These are phyloP conservation scores for Amphibalanus amphitrite DNA, from an alignment of 1,140 invertebrate species.

Conservation along the genomic window DNA sequence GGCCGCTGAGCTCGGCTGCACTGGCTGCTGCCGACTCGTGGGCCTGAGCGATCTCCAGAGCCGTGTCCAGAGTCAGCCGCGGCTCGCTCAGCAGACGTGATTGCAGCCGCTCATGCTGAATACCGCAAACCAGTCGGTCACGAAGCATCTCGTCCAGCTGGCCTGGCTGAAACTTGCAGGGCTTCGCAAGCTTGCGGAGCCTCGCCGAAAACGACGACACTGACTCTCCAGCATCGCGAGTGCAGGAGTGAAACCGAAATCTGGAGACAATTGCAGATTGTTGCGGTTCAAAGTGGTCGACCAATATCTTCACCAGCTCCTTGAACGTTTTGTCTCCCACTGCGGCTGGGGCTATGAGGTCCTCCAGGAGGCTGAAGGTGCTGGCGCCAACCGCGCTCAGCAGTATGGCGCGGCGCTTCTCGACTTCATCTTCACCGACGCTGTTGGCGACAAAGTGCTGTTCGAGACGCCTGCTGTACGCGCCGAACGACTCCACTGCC, in stretches of 20 bases:
- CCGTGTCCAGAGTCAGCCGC: background rate
- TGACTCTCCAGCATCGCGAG: background rate
- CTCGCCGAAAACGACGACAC: background rate
- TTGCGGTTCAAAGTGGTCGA: too few relatives aligned
- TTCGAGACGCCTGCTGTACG: too few relatives aligned
- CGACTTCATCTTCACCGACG: too few relatives aligned
- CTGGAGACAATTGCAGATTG: too few relatives aligned
- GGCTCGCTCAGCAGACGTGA: background rate
- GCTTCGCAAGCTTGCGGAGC: background rate
- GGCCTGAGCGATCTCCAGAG: background rate
- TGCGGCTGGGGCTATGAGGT: too few relatives aligned
- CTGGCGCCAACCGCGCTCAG: too few relatives aligned
- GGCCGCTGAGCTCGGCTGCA: background rate
- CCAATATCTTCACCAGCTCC: too few relatives aligned
- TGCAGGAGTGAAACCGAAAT: background rate
- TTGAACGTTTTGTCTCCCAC: too few relatives aligned
- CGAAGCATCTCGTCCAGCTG: background rate
- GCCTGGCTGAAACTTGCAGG: background rate
- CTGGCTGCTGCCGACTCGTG: background rate
- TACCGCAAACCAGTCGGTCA: background rate
- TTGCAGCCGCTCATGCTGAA: background rate
- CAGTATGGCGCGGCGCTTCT: too few relatives aligned
- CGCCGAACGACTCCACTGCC: too few relatives aligned
- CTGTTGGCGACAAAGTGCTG: too few relatives aligned
- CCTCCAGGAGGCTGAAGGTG: too few relatives aligned